These are phyloP conservation scores for Melanophora roralis DNA, from an alignment of 2,888 invertebrate species.

Conservation along the genomic window DNA sequence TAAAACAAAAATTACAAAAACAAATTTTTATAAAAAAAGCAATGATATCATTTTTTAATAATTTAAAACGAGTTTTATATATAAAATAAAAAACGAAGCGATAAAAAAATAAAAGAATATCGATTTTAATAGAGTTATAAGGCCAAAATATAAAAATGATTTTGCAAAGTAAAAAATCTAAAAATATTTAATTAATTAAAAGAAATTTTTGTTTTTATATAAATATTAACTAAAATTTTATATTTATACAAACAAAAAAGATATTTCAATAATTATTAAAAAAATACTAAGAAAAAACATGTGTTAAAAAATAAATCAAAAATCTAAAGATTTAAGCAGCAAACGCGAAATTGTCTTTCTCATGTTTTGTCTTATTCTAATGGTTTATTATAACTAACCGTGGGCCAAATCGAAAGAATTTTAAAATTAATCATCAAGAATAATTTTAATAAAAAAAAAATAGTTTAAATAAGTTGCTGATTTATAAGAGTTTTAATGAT, in stretches of 20 bases:
- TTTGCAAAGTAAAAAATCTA: not conserved
- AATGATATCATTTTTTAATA: slow-evolving; percentile 52
- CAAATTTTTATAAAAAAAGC: slow-evolving; percentile 3
- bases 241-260: too few relatives aligned
- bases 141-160: not conserved
- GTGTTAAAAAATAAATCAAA: not conserved
- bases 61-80: slow-evolving; percentile 17
- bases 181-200: not conserved
- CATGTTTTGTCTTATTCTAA: too few relatives aligned
- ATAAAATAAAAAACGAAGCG: not conserved
- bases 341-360: not conserved
- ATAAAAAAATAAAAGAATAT: not conserved
- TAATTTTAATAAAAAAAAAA: too few relatives aligned
- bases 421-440: too few relatives aligned
- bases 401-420: too few relatives aligned
- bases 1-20: slow-evolving; percentile 19
- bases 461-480: too few relatives aligned
- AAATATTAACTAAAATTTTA: too few relatives aligned
- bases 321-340: slow-evolving; percentile 45
- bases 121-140: not conserved
- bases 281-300: not conserved
- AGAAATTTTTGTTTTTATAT: not conserved
- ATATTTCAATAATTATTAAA: not conserved
- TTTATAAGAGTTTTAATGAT: too few relatives aligned
- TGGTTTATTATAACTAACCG: too few relatives aligned